Evolutionary conservation across 2,797 vertebrate species (phyloP).

Genomic region (Varecia variegata): DNA sequence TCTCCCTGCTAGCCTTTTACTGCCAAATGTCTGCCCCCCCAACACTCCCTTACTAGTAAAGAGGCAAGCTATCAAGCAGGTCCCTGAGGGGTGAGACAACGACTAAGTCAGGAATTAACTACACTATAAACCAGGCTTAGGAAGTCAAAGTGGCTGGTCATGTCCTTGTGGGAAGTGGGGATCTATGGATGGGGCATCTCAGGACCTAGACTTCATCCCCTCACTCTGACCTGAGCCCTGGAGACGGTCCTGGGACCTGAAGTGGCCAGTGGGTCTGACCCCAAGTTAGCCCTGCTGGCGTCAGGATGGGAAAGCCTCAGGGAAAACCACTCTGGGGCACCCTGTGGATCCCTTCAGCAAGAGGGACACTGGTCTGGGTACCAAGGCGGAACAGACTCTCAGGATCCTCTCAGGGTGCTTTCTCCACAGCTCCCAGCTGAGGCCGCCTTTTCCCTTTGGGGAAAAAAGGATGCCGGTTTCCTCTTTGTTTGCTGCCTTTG

Average conservation of each 20-base stretch:
- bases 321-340: neutral
- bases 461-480: constrained; percentile 78
- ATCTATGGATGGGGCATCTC: neutral
- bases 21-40: constrained; percentile 47
- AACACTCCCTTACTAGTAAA: neutral
- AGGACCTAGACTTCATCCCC: neutral
- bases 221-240: neutral
- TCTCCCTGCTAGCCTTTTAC: constrained; percentile 60
- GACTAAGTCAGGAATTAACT: constrained; percentile 7
- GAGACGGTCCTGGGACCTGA: neutral
- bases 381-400: neutral
- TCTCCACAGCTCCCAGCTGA: neutral
- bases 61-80: neutral
- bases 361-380: neutral
- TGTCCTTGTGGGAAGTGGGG: neutral
- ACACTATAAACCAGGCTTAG: neutral
- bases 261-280: neutral
- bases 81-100: neutral
- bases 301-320: neutral
- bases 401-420: neutral
- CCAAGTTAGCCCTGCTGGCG: neutral
- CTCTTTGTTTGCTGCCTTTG: constrained; percentile 86
- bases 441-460: constrained; percentile 39
- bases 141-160: neutral
- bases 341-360: neutral